A percentile compares a stretch with the other conserved stretches of the same genome.
Conservation (phyloP, 1,140 invertebrate genomes). For the Mylabris phalerata region DNA sequence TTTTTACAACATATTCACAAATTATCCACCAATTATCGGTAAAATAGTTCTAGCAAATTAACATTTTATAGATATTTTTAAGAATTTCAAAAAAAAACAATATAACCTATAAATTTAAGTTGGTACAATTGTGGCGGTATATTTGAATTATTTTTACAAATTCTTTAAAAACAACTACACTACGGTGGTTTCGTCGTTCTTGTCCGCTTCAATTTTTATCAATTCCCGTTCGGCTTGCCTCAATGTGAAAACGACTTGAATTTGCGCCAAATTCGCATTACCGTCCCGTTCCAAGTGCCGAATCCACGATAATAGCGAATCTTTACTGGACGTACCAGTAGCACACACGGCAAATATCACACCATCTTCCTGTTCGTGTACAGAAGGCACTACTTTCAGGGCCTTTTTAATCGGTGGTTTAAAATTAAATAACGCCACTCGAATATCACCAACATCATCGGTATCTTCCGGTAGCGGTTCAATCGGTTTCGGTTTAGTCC, state of each 20-base stretch:
- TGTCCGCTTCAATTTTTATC: neutral
- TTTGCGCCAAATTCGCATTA: conserved; percentile 65
- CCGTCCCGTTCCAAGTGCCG: conserved; percentile 68
- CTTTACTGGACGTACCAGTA: conserved; percentile 76
- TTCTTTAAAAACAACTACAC: too few species aligned
- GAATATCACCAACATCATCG: conserved; percentile 64
- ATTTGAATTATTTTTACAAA: too few species aligned
- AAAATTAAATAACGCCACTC: conserved; percentile 53
- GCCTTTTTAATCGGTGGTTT: conserved; percentile 40
- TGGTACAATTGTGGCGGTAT: too few species aligned
- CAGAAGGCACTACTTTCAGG: conserved; percentile 48
- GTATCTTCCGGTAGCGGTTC: conserved; percentile 44
- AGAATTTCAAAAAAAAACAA: too few species aligned
- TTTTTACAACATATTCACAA: too few species aligned
- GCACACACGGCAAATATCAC: conserved; percentile 68
- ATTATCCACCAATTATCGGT: too few species aligned
- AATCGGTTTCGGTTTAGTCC: conserved; percentile 52
- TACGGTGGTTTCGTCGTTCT: too few species aligned
- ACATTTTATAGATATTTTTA: too few species aligned
- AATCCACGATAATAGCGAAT: conserved; percentile 90
- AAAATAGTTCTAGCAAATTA: too few species aligned
- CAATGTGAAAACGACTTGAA: conserved; percentile 77
- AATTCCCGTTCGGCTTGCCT: conserved; percentile 28
- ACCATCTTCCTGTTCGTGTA: conserved; percentile 93
- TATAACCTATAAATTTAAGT: too few species aligned